These are phyloP conservation scores for Columba guinea DNA, from an alignment of 2,797 vertebrate genomes.

Conservation along the genomic window DNA sequence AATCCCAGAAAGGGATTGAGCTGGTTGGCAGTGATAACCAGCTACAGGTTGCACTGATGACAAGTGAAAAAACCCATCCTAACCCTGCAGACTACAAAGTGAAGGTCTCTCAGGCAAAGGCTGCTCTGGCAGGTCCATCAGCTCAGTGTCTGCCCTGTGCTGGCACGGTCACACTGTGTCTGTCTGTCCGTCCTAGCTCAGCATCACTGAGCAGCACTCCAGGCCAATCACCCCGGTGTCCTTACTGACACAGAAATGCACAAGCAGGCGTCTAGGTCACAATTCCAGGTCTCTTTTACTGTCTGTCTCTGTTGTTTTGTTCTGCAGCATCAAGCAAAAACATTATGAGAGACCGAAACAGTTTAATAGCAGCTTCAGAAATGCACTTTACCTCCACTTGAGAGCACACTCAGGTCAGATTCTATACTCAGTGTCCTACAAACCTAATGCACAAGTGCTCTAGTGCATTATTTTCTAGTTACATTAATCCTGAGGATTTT, in stretches of 20 bases:
- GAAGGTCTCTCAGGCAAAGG: neutral
- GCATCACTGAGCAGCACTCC: neutral
- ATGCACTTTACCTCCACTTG: neutral
- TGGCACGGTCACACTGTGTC: rapidly evolving
- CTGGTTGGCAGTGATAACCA: neutral
- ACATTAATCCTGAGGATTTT: neutral
- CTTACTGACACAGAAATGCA: too few relatives aligned
- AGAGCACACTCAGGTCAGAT: neutral
- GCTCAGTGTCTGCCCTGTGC: neutral
- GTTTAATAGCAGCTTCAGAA: neutral
- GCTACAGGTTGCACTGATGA: neutral
- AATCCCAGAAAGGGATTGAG: neutral
- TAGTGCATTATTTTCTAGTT: neutral
- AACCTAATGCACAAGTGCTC: neutral
- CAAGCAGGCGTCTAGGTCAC: neutral
- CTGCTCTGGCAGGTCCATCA: neutral
- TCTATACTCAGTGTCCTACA: neutral
- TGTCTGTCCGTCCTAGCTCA: neutral
- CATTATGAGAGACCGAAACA: neutral
- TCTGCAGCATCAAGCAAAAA: neutral
- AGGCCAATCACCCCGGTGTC: neutral
- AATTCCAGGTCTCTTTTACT: neutral
- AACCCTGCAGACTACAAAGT: neutral
- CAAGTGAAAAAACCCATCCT: neutral
- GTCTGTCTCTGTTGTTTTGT: neutral